Conservation (phyloP, 2,888 invertebrate species). For the Mythimna ferrago region DNA sequence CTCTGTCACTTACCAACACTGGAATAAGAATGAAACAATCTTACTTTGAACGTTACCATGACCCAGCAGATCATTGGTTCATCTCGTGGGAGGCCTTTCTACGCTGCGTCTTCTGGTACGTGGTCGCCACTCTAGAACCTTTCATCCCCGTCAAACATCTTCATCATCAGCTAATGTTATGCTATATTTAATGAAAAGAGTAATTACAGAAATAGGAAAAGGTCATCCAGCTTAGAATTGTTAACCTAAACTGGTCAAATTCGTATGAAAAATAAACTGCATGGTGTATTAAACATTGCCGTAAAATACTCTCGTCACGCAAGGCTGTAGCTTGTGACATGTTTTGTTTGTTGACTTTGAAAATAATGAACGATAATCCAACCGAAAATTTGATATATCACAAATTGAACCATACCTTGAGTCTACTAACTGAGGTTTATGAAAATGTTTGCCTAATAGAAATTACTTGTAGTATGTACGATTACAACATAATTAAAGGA, state of each 20-base stretch:
- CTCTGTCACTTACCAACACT: no score
- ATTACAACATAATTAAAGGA: background rate
- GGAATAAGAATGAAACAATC: no score
- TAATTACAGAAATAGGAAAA: background rate
- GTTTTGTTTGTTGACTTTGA: slow-evolving; percentile 22
- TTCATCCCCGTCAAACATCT: no score
- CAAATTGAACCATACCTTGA: background rate
- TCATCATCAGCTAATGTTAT: no score
- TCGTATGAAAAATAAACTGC: slow-evolving; percentile 33
- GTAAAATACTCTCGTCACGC: slow-evolving; percentile 35
- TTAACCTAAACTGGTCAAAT: slow-evolving; percentile 27
- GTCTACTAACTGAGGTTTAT: no score
- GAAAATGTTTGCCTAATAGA: background rate
- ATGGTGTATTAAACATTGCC: slow-evolving; percentile 12
- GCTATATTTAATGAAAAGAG: background rate
- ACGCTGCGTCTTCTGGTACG: no score
- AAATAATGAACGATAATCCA: background rate
- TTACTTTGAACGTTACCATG: no score
- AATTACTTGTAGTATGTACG: background rate
- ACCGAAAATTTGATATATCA: background rate
- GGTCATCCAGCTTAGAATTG: slow-evolving; percentile 13
- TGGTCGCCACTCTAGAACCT: no score
- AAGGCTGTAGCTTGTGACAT: slow-evolving; percentile 22
- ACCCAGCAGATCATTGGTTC: no score
- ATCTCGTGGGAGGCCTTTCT: no score